These are phyloP conservation scores for Aselliscus stoliczkanus DNA, from an alignment of 2,797 vertebrate genomes.

Conservation along the genomic window DNA sequence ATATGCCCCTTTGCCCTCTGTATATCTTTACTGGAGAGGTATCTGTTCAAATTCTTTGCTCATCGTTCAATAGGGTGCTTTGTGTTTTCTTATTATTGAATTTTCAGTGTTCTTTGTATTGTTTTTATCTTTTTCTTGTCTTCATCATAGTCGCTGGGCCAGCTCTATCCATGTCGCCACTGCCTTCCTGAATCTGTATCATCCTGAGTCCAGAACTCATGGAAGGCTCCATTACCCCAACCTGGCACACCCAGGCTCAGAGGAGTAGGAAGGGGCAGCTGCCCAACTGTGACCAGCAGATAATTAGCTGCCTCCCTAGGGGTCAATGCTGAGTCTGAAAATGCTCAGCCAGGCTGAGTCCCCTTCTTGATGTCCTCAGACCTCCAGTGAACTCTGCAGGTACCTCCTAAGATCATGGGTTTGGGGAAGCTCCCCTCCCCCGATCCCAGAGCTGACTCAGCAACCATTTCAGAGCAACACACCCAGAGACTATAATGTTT, in stretches of 20 bases:
- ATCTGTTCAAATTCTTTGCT: neutral
- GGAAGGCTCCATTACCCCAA: neutral
- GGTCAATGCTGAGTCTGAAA: neutral
- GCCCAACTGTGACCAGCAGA: neutral
- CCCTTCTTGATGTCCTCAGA: accelerated
- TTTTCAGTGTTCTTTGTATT: neutral
- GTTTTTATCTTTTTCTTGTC: neutral
- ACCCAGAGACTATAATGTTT: neutral
- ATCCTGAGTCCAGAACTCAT: neutral
- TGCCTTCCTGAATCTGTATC: too few species aligned
- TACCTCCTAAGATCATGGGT: neutral
- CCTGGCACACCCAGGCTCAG: neutral
- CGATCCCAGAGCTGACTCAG: neutral
- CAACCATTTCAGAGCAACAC: neutral
- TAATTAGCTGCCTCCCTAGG: neutral
- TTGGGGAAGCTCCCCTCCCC: too few species aligned
- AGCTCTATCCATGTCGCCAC: neutral
- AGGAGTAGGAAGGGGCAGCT: neutral
- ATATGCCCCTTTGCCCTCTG: neutral
- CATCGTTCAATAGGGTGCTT: neutral
- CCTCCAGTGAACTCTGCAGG: neutral
- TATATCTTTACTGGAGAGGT: neutral
- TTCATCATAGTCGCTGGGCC: neutral
- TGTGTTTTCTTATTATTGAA: neutral
- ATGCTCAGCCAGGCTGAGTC: neutral